Percentiles rank a stretch among this genome's conserved stretches.
Evolutionary conservation across 2,113 vertebrate genomes (phyloP).

Genomic region (Balaenoptera acutorostrata): DNA sequence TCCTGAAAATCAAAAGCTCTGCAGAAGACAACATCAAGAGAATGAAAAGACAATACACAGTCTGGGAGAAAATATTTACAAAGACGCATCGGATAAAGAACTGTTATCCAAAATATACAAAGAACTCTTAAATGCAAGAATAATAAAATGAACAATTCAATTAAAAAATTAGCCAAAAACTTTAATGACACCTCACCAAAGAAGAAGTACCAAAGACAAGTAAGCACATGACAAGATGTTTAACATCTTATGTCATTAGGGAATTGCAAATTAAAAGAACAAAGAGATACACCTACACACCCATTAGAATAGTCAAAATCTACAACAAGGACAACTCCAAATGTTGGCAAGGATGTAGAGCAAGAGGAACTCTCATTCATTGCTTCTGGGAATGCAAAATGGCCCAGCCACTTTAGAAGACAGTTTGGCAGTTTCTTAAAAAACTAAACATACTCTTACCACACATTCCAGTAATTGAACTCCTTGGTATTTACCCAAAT

Average conservation of each 20-base stretch:
- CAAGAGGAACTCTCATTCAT: neutral
- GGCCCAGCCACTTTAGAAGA: neutral
- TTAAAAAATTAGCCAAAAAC: neutral
- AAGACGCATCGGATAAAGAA: neutral
- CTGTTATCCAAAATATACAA: neutral
- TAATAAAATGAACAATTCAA: neutral
- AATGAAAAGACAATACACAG: neutral
- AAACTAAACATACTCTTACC: neutral
- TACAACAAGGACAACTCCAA: neutral
- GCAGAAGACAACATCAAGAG: neutral
- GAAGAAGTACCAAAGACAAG: neutral
- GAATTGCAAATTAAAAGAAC: neutral
- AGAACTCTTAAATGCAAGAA: neutral
- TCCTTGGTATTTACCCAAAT: neutral
- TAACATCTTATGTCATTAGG: neutral
- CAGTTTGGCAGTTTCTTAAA: neutral
- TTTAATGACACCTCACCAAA: neutral
- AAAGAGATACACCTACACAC: neutral
- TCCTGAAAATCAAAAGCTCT: neutral
- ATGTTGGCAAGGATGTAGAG: neutral
- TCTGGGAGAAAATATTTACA: neutral
- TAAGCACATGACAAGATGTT: neutral
- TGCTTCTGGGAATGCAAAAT: neutral
- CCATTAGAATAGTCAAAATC: neutral
- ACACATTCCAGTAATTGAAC: neutral